Evolutionary conservation across 2,113 vertebrate genomes (phyloP), one percentile per base, ranked within the genome.

Genomic region (Anser brachyrhynchus): DNA sequence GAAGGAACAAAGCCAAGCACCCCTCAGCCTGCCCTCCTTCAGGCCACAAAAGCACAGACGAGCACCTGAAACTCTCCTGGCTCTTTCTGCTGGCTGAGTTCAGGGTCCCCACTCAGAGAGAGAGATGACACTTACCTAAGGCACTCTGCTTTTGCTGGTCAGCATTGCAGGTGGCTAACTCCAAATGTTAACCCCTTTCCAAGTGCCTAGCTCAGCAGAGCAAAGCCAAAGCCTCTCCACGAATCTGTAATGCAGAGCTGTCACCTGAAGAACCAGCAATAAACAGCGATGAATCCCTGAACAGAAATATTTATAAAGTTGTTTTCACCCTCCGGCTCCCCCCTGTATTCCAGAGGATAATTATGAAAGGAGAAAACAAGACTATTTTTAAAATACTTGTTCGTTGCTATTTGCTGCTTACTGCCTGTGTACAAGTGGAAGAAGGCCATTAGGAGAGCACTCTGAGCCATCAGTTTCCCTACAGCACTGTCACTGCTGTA

Each of bases 201-300:
- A 59, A 4, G 26, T 74, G 41, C n/a, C 37, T 15, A 62, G 1
- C 14, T 9, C 73, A 84, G 80, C 28, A 83, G 37, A 90, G 75
- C 1, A 2, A 74, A 73, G n/a, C 25, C 57, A 90, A 59, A 51
- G 22, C 31, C 55, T 78, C 41, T 41, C 64, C 64, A 5, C 9
- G 3, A 33, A 59, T 41, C 69, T 29, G 16, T 28, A 59, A 74
- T 0, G 6, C 1, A 0, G 58, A 75, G 25, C 14, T 76, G 49
- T 46, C 39, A 43, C 44, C 19, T 37, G n/a, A 69, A 78, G 65
- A 89, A 75, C 11, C 25, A 25, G 43, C 6, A 71, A 55, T 6
- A 28, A 92, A 28, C 31, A 54, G 13, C 13, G 14, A 52, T 19
- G 54, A 14, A 18, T 3, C 7, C 0, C 0, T 31, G 8, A 74